Conservation (phyloP, 2,888 invertebrate species). For the Chymomyza caudatula region DNA sequence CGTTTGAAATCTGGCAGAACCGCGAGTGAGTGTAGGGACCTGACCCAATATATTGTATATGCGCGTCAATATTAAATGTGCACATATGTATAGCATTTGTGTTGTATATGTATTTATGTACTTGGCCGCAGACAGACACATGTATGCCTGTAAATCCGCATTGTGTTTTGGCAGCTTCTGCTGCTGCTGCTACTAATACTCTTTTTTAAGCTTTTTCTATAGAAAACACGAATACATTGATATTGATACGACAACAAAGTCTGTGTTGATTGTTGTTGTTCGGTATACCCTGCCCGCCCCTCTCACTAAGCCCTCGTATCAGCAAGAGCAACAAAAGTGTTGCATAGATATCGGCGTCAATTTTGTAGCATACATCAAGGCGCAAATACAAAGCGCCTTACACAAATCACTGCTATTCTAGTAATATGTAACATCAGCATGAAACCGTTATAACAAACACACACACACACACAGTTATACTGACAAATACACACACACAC, state of each 20-base stretch:
- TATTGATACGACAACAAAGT: not conserved
- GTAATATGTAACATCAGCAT: constrained; percentile 9
- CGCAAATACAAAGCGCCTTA: not conserved
- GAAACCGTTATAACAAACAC: constrained; percentile 7
- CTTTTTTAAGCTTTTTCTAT: not conserved
- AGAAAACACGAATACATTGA: not conserved
- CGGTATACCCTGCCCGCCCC: not conserved
- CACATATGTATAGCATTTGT: constrained; percentile 7
- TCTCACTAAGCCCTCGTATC: not conserved
- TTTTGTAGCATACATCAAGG: not conserved
- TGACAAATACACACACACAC: not conserved
- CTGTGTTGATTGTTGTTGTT: not conserved
- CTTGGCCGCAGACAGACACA: not conserved
- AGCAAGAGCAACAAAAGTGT: constrained; percentile 3
- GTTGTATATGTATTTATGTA: constrained; percentile 7
- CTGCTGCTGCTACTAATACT: constrained; percentile 13
- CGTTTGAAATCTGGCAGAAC: not conserved
- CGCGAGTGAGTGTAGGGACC: not conserved
- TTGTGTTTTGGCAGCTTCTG: constrained; percentile 40
- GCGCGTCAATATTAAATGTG: constrained; percentile 23
- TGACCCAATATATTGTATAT: not conserved
- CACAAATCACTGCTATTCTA: constrained; percentile 4
- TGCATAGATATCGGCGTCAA: not conserved
- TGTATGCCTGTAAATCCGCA: constrained; percentile 41
- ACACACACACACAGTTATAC: not conserved